Percentiles rank a stretch among this genome's conserved stretches.
Evolutionary conservation across 2,888 invertebrate species (phyloP).

Genomic region (Sericinus montela): DNA sequence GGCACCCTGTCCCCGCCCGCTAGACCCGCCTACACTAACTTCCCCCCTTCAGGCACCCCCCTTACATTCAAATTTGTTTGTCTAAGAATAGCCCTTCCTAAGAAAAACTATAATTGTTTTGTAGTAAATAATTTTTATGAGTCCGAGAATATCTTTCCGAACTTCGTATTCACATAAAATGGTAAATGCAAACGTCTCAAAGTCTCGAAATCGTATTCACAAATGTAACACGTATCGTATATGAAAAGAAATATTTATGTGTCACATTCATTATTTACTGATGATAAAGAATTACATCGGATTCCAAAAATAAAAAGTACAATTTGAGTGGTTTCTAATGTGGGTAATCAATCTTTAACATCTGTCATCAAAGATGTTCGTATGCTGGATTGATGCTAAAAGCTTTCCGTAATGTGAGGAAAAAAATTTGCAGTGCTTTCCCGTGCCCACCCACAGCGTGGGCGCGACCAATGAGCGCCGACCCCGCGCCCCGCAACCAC

Average conservation of each 20-base stretch:
- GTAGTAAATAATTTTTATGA: too few species aligned
- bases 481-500: constrained; percentile 21
- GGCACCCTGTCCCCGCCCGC: constrained; percentile 69
- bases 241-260: too few species aligned
- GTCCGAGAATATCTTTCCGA: too few species aligned
- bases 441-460: constrained; percentile 62
- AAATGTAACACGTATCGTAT: not conserved
- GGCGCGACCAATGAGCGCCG: constrained; percentile 73
- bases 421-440: constrained; percentile 65
- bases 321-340: constrained; percentile 16
- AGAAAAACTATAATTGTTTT: too few species aligned
- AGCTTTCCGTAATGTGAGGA: constrained; percentile 61
- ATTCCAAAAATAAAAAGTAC: not conserved
- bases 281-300: not conserved
- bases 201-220: not conserved
- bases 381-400: constrained; percentile 57
- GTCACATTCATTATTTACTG: not conserved
- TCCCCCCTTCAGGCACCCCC: constrained; percentile 49
- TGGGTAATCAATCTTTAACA: constrained; percentile 55
- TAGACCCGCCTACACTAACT: constrained; percentile 43
- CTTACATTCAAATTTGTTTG: not conserved
- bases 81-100: too few species aligned
- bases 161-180: too few species aligned
- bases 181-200: not conserved
- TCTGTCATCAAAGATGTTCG: constrained; percentile 29